phyloP scores from a whole-genome alignment of 1,140 invertebrate species.

The Linepithema humile region DNA sequence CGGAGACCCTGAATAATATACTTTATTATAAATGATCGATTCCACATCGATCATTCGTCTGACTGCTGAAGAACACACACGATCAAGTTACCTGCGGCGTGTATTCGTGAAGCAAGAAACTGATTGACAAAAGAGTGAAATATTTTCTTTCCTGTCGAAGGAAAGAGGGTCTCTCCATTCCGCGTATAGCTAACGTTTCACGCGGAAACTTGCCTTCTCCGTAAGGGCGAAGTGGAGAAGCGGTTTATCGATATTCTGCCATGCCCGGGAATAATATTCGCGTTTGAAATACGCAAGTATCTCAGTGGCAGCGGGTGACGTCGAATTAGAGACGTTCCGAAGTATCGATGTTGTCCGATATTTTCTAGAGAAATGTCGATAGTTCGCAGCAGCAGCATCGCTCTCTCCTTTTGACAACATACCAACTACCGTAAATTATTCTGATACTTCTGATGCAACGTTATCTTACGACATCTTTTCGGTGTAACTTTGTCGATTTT shows the following conservation, averaged over 20 bases:
- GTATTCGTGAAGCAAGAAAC: not conserved
- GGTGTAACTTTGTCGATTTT: not conserved
- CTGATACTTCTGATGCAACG: not conserved
- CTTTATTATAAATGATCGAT: not conserved
- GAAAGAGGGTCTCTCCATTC: not conserved
- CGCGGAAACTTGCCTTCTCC: not conserved
- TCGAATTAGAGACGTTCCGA: constrained; percentile 40
- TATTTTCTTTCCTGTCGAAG: constrained; percentile 19
- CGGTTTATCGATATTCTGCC: constrained; percentile 47
- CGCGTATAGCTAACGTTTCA: constrained; percentile 18
- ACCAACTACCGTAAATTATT: constrained; percentile 37
- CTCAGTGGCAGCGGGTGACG: constrained; percentile 31
- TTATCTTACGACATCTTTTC: not conserved
- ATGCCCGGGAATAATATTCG: constrained; percentile 45
- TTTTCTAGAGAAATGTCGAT: constrained; percentile 25
- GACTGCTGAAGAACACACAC: constrained; percentile 5
- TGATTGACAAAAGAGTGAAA: constrained; percentile 50
- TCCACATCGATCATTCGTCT: not conserved
- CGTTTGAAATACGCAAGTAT: constrained; percentile 39
- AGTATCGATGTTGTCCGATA: constrained; percentile 43
- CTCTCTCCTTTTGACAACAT: constrained; percentile 26
- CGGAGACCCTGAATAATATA: not conserved
- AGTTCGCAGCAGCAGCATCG: not conserved
- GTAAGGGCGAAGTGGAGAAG: constrained; percentile 13
- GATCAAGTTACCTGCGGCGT: not conserved